Evolutionary conservation across 2,797 vertebrate genomes (phyloP).

Genomic region (Bovichtus variegatus): DNA sequence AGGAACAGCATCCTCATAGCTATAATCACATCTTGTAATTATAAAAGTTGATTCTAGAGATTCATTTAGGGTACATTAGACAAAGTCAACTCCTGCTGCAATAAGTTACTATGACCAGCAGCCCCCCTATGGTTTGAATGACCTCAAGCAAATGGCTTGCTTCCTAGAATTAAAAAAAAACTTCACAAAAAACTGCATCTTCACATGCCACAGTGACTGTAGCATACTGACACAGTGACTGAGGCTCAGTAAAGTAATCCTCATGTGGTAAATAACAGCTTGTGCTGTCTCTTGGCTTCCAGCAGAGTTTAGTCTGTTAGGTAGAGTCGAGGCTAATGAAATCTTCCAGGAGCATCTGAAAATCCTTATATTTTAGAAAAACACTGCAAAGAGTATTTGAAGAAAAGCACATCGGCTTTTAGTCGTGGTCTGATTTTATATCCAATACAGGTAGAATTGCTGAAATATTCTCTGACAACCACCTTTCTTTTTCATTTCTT

Average conservation of each 20-base stretch:
- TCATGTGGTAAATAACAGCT: slow-evolving; percentile 47
- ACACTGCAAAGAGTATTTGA: neutral
- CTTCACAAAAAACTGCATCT: neutral
- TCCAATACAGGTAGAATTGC: neutral
- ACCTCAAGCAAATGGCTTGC: slow-evolving; percentile 8
- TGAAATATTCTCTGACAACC: neutral
- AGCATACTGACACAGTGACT: slow-evolving; percentile 47
- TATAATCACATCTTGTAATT: neutral
- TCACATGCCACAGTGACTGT: slow-evolving; percentile 12
- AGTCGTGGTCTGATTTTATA: neutral
- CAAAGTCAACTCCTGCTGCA: slow-evolving; percentile 4
- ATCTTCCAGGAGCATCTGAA: neutral
- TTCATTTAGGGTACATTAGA: neutral
- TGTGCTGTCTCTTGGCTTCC: slow-evolving; percentile 32
- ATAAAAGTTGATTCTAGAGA: neutral
- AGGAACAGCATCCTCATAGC: slow-evolving; percentile 4
- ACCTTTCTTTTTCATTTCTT: neutral
- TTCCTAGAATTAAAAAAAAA: slow-evolving; percentile 4
- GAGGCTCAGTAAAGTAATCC: slow-evolving; percentile 39
- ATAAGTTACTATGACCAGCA: neutral
- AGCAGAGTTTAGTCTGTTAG: slow-evolving; percentile 31
- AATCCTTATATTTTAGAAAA: neutral
- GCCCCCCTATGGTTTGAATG: neutral
- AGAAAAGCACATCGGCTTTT: neutral
- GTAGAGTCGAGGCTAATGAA: neutral